A percentile compares a stretch with the other conserved stretches of the same genome.
Evolutionary conservation across 2,888 invertebrate species (phyloP).

Genomic region (Troglohyphantes excavatus): DNA sequence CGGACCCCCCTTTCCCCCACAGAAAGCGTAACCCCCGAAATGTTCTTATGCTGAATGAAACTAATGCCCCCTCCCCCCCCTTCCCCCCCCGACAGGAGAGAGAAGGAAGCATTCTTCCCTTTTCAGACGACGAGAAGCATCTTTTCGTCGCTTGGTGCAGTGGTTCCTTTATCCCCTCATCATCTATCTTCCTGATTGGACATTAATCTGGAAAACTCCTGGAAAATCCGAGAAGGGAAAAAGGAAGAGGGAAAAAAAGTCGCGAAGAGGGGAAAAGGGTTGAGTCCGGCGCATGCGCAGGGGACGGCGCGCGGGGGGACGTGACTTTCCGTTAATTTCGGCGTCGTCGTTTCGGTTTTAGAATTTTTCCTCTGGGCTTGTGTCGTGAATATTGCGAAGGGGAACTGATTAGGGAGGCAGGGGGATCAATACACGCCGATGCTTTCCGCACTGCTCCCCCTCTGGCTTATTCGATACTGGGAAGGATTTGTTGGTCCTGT

Average conservation of each 20-base stretch:
- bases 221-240: conserved; percentile 7
- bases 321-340: conserved; percentile 77
- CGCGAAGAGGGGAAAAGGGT: conserved; percentile 52
- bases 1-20: too few species aligned
- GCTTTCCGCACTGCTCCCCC: conserved; percentile 27
- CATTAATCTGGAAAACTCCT: conserved; percentile 72
- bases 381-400: conserved; percentile 73
- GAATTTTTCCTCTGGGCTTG: conserved; percentile 74
- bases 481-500: conserved; percentile 67
- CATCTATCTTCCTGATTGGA: conserved; percentile 78
- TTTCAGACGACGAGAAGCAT: conserved; percentile 28
- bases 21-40: neutral
- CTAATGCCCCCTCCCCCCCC: too few species aligned
- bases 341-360: conserved; percentile 24
- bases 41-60: too few species aligned
- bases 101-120: neutral
- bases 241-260: conserved; percentile 5
- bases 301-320: conserved; percentile 41
- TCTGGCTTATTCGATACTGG: conserved; percentile 40
- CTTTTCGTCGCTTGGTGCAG: conserved; percentile 68
- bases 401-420: conserved; percentile 65
- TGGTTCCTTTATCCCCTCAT: conserved; percentile 71
- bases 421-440: conserved; percentile 64
- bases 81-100: too few species aligned
- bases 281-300: conserved; percentile 42